Evolutionary conservation across 1,140 invertebrate species (phyloP).

Genomic region (Camponotus pennsylvanicus): DNA sequence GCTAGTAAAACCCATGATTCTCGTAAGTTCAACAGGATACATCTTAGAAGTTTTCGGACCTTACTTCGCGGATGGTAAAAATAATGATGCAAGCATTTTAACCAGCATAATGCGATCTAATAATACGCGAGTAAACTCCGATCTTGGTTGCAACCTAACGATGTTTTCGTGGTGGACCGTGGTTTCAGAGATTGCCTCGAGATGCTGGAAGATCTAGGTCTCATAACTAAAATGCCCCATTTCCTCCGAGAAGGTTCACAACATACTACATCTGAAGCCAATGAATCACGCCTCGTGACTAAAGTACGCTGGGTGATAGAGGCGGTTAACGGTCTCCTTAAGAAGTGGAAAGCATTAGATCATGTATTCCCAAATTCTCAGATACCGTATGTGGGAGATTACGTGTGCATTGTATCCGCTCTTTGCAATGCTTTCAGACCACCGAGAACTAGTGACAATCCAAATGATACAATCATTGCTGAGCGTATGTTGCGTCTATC

Average conservation of each 20-base stretch:
- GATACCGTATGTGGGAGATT: background rate
- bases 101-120: too few relatives aligned
- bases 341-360: conserved; percentile 14
- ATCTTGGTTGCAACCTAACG: too few relatives aligned
- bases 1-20: conserved; percentile 14
- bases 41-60: conserved; percentile 16
- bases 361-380: conserved; percentile 17
- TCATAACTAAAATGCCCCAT: too few relatives aligned
- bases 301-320: too few relatives aligned
- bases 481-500: conserved; percentile 8
- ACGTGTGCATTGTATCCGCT: conserved; percentile 3
- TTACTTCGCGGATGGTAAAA: conserved; percentile 9
- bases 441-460: background rate
- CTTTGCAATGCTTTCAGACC: background rate
- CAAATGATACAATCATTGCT: background rate
- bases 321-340: background rate
- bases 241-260: too few relatives aligned
- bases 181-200: too few relatives aligned
- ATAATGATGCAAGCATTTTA: too few relatives aligned
- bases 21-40: conserved; percentile 5
- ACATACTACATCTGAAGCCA: too few relatives aligned
- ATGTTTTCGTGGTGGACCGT: too few relatives aligned
- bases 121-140: too few relatives aligned
- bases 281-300: too few relatives aligned
- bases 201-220: too few relatives aligned